These are phyloP conservation scores for Scolanthus callimorphus DNA, from an alignment of 92 coral and sea anemone species.

Conservation along the genomic window DNA sequence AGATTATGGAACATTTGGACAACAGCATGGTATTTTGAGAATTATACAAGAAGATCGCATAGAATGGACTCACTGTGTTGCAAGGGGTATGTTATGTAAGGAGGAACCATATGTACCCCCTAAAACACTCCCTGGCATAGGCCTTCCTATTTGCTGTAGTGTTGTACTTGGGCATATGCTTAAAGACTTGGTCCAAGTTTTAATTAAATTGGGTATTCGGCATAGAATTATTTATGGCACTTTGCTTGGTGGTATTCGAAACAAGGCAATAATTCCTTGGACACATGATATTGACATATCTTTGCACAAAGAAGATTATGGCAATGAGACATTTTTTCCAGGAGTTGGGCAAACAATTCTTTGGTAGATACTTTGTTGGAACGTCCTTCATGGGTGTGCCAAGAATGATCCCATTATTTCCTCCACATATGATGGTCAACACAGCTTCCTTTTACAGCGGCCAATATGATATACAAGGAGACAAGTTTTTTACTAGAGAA, in stretches of 20 bases:
- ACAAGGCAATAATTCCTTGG: conserved; percentile 67
- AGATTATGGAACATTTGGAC: conserved; percentile 51
- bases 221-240: conserved; percentile 63
- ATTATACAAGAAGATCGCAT: conserved; percentile 54
- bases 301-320: conserved; percentile 3
- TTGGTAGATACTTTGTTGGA: conserved; percentile 30
- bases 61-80: conserved; percentile 70
- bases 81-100: conserved; percentile 45
- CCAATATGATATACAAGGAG: conserved; percentile 9
- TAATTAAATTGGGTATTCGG: conserved; percentile 33
- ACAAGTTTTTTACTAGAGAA: conserved; percentile 48
- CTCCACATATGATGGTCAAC: conserved; percentile 41
- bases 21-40: conserved; percentile 44
- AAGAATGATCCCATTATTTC: conserved; percentile 39
- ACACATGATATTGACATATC: conserved; percentile 59
- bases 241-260: conserved; percentile 58
- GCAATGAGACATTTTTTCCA: conserved; percentile 11
- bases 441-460: conserved; percentile 48
- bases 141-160: conserved; percentile 60
- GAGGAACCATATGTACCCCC: conserved; percentile 56
- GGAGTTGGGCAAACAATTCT: conserved; percentile 15
- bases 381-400: conserved; percentile 28
- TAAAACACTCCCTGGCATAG: conserved; percentile 37
- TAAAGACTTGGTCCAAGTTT: conserved; percentile 35
- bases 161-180: conserved; percentile 46